Evolutionary conservation across 2,797 vertebrate species (phyloP), one percentile per base, ranked within the genome.

Genomic region (Anomalospiza imberbis): DNA sequence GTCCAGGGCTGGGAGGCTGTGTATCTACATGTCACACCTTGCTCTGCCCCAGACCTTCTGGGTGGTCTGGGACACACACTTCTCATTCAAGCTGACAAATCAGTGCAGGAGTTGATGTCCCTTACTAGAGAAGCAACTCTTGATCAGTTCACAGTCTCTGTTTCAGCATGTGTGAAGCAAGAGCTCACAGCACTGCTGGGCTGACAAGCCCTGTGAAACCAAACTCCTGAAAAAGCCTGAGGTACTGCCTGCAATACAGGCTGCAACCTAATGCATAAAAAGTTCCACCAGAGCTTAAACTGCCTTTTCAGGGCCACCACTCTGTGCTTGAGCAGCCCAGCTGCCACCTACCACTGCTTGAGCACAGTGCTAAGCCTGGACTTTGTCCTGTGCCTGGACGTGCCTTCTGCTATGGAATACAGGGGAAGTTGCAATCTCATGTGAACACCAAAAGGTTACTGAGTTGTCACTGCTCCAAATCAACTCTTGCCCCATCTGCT

Each of bases 401-500:
- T 55, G 40, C 40, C 53, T 92, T 88, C 88, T 93, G 60, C 62
- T 38, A 12, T 15, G 21, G 66, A 84, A 34, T 16, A 48, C 2
- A 6, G 29, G 50, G 44, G 55, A 94, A 76, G 66, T 9, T 40
- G 36, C 54, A 57, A 31, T 85, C 75, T 62, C 74, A 76, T 91
- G 38, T 57, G 26, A 55, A 51, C 13, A 2, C 48, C 36, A 34
- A 96, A 93, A 96, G 82, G 94, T 93, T 93, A 90, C 0, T 0
- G 88, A 96, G 66, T n/a, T 96, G 96, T 90, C 96, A 90, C 51
- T 54, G 80, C 74, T 97, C 94, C 95, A 97, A 81, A 78, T 40
- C 82, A 79, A 84, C 89, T 73, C 94, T 95, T 93, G 79, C 70
- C 91, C 95, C 94, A 95, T 96, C 94, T 97, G 95, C 77, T 96